Conservation (phyloP, 2,888 invertebrate species). For the Eurytoma californica region DNA sequence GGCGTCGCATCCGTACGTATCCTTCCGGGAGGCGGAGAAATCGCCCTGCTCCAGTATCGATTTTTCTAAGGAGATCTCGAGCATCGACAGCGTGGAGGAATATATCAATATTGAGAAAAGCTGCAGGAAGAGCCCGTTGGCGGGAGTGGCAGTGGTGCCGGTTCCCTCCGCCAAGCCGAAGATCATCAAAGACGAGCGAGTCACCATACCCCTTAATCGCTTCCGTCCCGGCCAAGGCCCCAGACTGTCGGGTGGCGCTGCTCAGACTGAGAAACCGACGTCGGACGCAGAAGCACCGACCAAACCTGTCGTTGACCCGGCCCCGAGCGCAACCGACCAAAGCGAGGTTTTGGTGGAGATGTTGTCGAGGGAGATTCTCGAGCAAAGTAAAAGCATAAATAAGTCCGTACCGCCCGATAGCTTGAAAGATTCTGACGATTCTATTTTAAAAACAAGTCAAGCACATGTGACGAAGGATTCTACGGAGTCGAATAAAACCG, state of each 20-base stretch:
- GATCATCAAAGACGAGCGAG: conserved; percentile 65
- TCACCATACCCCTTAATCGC: conserved; percentile 64
- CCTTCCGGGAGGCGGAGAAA: conserved; percentile 17
- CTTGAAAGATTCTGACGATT: conserved; percentile 55
- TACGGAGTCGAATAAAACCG: conserved; percentile 17
- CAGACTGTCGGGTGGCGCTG: neutral
- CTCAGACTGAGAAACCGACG: neutral
- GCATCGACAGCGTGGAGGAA: conserved; percentile 53
- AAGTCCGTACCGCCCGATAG: conserved; percentile 55
- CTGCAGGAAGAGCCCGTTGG: neutral
- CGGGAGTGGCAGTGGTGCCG: neutral
- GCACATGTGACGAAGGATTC: conserved; percentile 18
- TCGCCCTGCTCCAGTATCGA: conserved; percentile 42
- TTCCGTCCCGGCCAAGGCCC: conserved; percentile 54
- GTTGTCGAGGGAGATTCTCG: conserved; percentile 69
- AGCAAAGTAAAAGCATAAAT: conserved; percentile 68
- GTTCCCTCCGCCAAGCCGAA: conserved; percentile 61
- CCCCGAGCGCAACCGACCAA: conserved; percentile 6
- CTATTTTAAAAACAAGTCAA: conserved; percentile 53
- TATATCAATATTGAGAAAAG: neutral
- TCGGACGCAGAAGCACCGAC: neutral
- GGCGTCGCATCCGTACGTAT: conserved; percentile 34
- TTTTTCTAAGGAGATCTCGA: conserved; percentile 55
- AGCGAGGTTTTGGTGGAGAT: conserved; percentile 65
- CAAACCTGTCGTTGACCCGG: neutral